Base-by-base conservation (phyloP, 2,797 vertebrate genomes). In the Kryptopterus vitreolus region DNA sequence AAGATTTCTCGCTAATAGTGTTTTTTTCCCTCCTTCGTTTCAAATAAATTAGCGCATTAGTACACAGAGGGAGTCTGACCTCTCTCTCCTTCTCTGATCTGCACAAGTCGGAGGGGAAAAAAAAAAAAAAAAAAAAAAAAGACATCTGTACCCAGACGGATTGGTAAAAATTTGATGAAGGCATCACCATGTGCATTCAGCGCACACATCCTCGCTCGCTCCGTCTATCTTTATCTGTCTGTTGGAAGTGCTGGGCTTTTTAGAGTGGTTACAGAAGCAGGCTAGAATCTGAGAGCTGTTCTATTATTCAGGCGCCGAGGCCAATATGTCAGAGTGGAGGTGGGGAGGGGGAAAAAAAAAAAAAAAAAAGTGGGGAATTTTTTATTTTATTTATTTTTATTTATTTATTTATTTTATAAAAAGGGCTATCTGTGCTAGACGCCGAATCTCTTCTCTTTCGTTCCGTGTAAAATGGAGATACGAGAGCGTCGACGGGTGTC, bases 121-220 rank as follows among this genome's bases (percentile, higher is more conserved):
- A n/a, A n/a, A n/a, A n/a, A n/a, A n/a, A n/a, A 85, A 63, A 75
- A 79, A n/a, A n/a, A n/a, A n/a, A 85, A 63, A 75, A 79, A 81
- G 70, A 77, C 35, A 78, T 81, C 58, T 43, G 63, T 72, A 81
- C 77, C 65, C 73, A 82, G 72, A 83, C 79, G 77, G 81, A 84
- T 72, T 20, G 43, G 43, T 85, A 58, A 89, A 88, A 88, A 77
- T 91, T 90, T 90, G 83, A 89, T 87, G 87, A 90, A 83, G 79
- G 86, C 87, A 87, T 91, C 88, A 88, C 84, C 65, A 83, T 86
- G 85, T 88, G 87, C 82, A 86, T 73, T 66, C 24, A n/a, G 72
- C 71, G 4, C 31, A 43, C 73, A 63, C 73, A 69, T 38, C 79
- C 80, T 78, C 16, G 57, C 16, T 61, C 76, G 52, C 24, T 61